Evolutionary conservation across 2,797 vertebrate genomes (phyloP).

Genomic region (Zonotrichia albicollis): DNA sequence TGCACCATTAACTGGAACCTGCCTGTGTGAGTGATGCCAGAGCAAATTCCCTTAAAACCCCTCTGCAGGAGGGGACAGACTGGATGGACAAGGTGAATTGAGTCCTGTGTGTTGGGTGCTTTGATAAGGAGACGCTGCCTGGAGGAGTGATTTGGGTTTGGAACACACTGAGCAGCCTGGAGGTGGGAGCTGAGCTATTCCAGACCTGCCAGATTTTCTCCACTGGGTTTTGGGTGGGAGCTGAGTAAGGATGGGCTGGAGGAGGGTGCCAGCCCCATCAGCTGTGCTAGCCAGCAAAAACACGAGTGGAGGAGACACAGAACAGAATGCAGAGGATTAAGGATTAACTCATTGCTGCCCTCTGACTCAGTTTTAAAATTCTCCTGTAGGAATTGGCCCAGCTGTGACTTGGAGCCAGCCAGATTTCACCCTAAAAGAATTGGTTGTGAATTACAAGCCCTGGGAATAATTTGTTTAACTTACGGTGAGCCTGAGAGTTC

Average conservation of each 20-base stretch:
- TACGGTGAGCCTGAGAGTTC: not conserved
- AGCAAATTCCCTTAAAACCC: not conserved
- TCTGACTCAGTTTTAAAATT: not conserved
- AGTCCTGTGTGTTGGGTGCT: not conserved
- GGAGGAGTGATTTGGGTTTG: not conserved
- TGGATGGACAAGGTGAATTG: not conserved
- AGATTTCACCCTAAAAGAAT: not conserved
- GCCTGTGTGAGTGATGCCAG: not conserved
- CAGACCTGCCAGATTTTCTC: not conserved
- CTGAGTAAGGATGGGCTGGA: not conserved
- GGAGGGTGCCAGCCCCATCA: slow-evolving; percentile 6
- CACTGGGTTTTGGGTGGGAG: not conserved
- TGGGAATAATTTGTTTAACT: not conserved
- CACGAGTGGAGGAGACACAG: not conserved
- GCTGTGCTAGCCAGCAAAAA: not conserved
- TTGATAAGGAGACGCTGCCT: not conserved
- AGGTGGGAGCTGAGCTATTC: not conserved
- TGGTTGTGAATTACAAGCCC: not conserved
- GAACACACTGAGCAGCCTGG: not conserved
- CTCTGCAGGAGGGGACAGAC: not conserved
- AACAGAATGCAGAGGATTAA: not conserved
- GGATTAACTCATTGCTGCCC: not conserved
- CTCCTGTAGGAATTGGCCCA: not conserved
- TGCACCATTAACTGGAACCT: not conserved
- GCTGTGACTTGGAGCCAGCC: not conserved